A percentile compares a stretch with the other conserved stretches of the same genome.
Conservation (phyloP, 2,797 vertebrate genomes). For the Bradypus variegatus region DNA sequence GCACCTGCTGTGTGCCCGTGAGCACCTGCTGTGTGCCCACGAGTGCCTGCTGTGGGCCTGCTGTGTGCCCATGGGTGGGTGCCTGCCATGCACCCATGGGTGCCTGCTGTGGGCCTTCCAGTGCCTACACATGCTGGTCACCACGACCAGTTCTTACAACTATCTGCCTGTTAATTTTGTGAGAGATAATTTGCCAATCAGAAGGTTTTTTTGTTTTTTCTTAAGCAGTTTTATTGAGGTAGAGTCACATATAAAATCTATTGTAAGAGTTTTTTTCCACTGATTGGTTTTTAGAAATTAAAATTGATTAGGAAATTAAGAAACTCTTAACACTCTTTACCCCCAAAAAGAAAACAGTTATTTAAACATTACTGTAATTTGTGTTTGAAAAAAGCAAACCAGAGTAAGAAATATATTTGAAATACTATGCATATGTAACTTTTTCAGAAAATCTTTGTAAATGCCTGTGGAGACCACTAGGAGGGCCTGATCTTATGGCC, state of each 20-base stretch:
- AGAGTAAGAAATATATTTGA: not conserved
- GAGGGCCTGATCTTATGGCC: not conserved
- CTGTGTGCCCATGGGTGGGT: too few relatives aligned
- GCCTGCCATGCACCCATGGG: too few relatives aligned
- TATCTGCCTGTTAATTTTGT: not conserved
- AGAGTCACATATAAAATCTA: too few relatives aligned
- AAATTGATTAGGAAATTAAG: not conserved
- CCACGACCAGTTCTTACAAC: too few relatives aligned
- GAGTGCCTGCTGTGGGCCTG: too few relatives aligned
- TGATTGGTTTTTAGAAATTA: not conserved
- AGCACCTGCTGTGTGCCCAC: too few relatives aligned
- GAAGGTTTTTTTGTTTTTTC: too few relatives aligned
- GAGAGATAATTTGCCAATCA: not conserved
- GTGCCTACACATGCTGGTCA: too few relatives aligned
- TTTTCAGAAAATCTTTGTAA: not conserved
- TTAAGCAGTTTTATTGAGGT: too few relatives aligned
- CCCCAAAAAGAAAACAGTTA: not conserved
- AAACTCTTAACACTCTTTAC: not conserved
- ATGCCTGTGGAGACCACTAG: not conserved
- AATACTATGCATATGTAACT: not conserved
- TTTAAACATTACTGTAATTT: not conserved
- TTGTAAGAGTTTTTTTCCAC: not conserved
- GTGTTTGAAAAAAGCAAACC: not conserved
- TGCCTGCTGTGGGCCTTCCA: too few relatives aligned
- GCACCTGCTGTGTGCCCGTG: too few relatives aligned